Base-by-base conservation (phyloP, 2,888 invertebrate genomes). In the Falcaria lacertinaria region DNA sequence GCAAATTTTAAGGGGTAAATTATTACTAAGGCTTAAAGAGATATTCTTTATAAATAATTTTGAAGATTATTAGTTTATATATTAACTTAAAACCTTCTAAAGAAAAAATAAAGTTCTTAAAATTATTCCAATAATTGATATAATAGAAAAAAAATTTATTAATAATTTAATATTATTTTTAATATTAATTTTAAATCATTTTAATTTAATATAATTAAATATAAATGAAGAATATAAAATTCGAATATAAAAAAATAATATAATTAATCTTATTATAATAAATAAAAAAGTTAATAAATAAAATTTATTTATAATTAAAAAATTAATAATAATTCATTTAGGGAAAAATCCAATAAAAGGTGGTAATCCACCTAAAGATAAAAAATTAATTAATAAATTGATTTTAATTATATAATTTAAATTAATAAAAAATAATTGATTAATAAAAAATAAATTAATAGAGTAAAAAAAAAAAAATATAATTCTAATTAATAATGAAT, bases 61-160 rank as follows among this genome's bases (percentile, higher is more conserved):
- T 91, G 91, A 92, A 91, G 90, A 91, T 78, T 91, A 88, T 82
- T 85, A 91, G 91, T 91, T 91, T 91, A 57, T 52, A n/a, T n/a
- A n/a, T 90, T 90, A 90, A 90, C 90, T 90, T 90, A 90, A 90
- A 91, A 83, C 81, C 87, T 90, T 57, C n/a, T n/a, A 15, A 46
- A 69, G 45, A 64, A 64, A 79, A 72, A 75, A 72, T 56, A 81
- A 69, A 44, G 76, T 81, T 75, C 74, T 79, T 39, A 80, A 36
- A 61, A 79, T 76, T 68, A 80, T 68, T 42, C 80, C 73, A 56
- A 34, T 39, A 43, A 76, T 47, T 13, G 78, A 80, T 50, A 78
- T 57, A 46, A 76, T 61, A 13, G 66, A 73, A 39, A 74, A 59
- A 49, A 69, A 62, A 59, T 73, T 76, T 63, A 74, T 65, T 11